A percentile compares a stretch with the other conserved stretches of the same genome.
These are phyloP conservation scores for Ptilorrhoa leucosticta DNA, from an alignment of 2,113 vertebrate species.

Conservation along the genomic window DNA sequence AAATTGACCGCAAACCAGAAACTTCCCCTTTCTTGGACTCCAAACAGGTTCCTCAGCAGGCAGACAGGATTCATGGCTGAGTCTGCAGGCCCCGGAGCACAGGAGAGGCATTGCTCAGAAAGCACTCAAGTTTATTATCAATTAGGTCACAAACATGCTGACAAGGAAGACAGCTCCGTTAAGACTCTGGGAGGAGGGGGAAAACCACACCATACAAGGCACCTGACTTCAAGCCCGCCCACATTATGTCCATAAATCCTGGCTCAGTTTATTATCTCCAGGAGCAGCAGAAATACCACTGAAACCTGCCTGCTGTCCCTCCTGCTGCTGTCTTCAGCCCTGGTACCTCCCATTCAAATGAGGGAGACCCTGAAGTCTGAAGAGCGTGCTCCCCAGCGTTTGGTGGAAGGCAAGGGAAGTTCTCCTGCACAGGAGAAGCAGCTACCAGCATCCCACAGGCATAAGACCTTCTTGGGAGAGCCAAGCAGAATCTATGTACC, in stretches of 20 bases:
- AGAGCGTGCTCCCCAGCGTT: background rate
- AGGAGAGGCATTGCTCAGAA: background rate
- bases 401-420: background rate
- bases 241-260: background rate
- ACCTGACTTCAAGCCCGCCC: slow-evolving; percentile 43
- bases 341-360: background rate
- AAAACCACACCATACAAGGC: slow-evolving; percentile 10
- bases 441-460: background rate
- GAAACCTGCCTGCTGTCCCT: background rate
- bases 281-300: background rate
- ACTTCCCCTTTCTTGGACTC: slow-evolving; percentile 42
- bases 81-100: background rate
- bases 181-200: background rate
- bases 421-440: background rate
- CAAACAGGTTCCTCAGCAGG: slow-evolving; percentile 30
- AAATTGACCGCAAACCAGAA: slow-evolving; percentile 51
- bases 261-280: background rate
- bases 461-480: background rate
- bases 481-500: background rate
- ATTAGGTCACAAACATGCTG: slow-evolving; percentile 33
- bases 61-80: slow-evolving; percentile 22
- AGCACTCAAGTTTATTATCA: slow-evolving; percentile 25
- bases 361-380: background rate
- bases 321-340: background rate
- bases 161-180: slow-evolving; percentile 31